These are phyloP conservation scores for Carterocephalus palaemon DNA, from an alignment of 2,888 invertebrate species.

Conservation along the genomic window DNA sequence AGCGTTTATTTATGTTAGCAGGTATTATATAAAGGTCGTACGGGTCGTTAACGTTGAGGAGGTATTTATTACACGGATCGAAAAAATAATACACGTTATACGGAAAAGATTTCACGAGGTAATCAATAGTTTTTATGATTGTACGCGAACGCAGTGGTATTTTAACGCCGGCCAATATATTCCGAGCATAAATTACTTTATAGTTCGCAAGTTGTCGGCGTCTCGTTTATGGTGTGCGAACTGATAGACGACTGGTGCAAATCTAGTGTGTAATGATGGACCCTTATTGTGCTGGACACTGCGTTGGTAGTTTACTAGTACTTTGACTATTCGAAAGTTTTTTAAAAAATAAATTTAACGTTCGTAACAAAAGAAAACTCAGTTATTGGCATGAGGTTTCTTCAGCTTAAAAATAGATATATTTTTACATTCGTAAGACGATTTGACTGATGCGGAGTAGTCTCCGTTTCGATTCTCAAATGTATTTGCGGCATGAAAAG, in stretches of 20 bases:
- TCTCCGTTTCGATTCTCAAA: no score
- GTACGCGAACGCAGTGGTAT: conserved; percentile 24
- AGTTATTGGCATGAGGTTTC: no score
- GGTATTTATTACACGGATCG: conserved; percentile 24
- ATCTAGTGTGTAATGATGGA: neutral
- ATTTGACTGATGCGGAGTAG: no score
- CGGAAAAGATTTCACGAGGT: conserved; percentile 22
- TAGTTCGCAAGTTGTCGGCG: conserved; percentile 31
- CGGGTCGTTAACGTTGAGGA: conserved; percentile 19
- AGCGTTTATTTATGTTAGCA: neutral
- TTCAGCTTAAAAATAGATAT: no score
- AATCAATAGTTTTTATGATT: conserved; percentile 29
- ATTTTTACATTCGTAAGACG: no score
- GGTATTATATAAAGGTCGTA: conserved; percentile 4
- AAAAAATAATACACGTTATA: conserved; percentile 23
- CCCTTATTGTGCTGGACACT: no score
- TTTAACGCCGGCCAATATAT: conserved; percentile 25
- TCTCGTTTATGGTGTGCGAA: conserved; percentile 48
- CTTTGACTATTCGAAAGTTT: no score
- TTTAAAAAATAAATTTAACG: no score
- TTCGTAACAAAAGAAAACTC: no score
- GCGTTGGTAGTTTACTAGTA: no score
- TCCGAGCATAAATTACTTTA: conserved; percentile 42
- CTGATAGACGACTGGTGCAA: conserved; percentile 38
- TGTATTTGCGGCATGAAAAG: no score